These are phyloP conservation scores for Wiebesia pumilae DNA, from an alignment of 1,140 invertebrate species.

Conservation along the genomic window DNA sequence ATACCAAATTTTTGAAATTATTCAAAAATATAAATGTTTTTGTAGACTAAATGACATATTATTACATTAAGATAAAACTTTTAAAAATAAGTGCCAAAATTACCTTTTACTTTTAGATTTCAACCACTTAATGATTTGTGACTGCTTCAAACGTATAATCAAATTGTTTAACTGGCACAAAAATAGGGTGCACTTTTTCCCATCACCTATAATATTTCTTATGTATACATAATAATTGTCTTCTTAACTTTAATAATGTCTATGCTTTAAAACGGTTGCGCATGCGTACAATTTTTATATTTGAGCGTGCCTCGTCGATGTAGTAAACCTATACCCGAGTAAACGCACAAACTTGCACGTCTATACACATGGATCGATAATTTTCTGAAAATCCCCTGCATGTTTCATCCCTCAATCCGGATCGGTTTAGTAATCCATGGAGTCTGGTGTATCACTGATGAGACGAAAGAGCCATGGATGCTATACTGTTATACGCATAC, in stretches of 20 bases:
- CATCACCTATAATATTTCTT: no score
- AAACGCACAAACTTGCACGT: background rate
- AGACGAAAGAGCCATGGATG: background rate
- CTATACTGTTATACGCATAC: background rate
- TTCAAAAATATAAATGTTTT: no score
- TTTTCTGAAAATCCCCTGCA: slow-evolving; percentile 42
- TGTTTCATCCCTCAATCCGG: slow-evolving; percentile 36
- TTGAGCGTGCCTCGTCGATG: background rate
- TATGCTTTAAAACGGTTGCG: no score
- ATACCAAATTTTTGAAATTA: no score
- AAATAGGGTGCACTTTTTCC: background rate
- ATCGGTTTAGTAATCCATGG: background rate
- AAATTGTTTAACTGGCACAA: no score
- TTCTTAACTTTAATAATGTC: no score
- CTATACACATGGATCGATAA: background rate
- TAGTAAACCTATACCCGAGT: background rate
- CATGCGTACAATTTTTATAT: background rate
- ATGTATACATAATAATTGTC: no score
- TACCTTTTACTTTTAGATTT: no score
- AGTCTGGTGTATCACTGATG: background rate
- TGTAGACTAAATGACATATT: no score
- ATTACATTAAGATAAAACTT: no score
- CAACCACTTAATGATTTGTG: no score
- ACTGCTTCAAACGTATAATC: no score
- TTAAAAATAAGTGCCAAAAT: background rate